Conservation (phyloP, 2,113 vertebrate genomes). For the Salvator merianae region DNA sequence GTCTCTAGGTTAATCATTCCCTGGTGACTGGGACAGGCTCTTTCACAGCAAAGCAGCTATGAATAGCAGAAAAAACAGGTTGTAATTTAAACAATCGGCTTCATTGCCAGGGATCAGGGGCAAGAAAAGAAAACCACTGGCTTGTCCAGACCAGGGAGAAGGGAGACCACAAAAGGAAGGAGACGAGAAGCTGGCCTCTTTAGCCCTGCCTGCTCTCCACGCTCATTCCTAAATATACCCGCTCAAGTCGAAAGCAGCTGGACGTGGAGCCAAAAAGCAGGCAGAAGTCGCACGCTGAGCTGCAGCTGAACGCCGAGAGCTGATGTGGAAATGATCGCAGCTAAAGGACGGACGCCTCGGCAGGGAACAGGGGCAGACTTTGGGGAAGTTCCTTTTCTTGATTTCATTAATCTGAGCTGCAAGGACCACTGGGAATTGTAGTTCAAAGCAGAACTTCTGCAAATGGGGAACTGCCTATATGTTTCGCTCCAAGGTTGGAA, state of each 20-base stretch:
- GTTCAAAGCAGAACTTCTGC: background rate
- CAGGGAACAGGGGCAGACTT: background rate
- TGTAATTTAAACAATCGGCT: slow-evolving; percentile 55
- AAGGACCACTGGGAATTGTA: background rate
- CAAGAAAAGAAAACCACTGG: background rate
- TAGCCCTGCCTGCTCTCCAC: background rate
- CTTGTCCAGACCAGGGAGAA: slow-evolving; percentile 16
- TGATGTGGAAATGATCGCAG: background rate
- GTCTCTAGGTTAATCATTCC: slow-evolving; percentile 41
- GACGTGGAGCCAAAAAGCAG: background rate
- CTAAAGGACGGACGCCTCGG: background rate
- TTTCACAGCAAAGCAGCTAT: slow-evolving; percentile 30
- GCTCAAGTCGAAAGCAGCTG: background rate
- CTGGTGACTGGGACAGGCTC: background rate
- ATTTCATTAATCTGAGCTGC: too few relatives aligned
- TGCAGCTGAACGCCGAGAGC: background rate
- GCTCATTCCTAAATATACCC: slow-evolving; percentile 13
- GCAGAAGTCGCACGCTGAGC: fast-evolving
- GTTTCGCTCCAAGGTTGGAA: background rate
- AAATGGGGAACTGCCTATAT: too few relatives aligned
- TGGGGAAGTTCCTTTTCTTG: background rate
- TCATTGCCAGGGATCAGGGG: slow-evolving; percentile 17
- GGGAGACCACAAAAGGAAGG: slow-evolving; percentile 44
- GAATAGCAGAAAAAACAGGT: slow-evolving; percentile 48
- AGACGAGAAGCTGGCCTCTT: background rate